Percentiles rank a stretch among this genome's conserved stretches.
Conservation (phyloP, 1,140 invertebrate genomes). For the Halesus radiatus region DNA sequence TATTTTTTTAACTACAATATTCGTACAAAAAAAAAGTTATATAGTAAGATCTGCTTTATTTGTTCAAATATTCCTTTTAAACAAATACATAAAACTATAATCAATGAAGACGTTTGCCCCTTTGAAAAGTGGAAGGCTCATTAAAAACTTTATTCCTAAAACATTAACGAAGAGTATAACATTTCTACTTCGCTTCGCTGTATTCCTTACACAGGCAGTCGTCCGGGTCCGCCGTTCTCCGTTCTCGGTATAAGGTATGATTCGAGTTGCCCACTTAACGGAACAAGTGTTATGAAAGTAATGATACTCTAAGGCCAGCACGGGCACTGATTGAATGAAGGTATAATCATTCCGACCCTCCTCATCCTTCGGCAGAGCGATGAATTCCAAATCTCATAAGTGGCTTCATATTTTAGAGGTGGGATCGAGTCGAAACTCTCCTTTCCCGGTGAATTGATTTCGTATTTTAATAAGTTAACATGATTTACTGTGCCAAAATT, state of each 20-base stretch:
- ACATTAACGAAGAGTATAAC: too few species aligned
- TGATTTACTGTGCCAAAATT: too few species aligned
- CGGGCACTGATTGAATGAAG: slow-evolving; percentile 18
- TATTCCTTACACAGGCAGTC: not conserved
- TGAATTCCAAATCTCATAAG: slow-evolving; percentile 47
- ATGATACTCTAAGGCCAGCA: slow-evolving; percentile 37
- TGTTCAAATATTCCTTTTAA: too few species aligned
- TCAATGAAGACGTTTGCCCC: too few species aligned
- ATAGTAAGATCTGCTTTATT: too few species aligned
- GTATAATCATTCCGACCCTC: slow-evolving; percentile 40
- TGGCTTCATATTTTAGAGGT: slow-evolving; percentile 32
- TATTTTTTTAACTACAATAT: too few species aligned
- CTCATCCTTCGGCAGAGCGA: not conserved
- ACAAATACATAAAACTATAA: too few species aligned
- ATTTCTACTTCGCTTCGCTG: too few species aligned
- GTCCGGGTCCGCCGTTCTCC: not conserved
- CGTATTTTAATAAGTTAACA: too few species aligned
- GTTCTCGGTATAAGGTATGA: slow-evolving; percentile 21
- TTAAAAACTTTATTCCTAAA: too few species aligned
- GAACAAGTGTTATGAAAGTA: slow-evolving; percentile 51
- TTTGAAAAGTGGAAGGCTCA: too few species aligned
- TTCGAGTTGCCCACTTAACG: slow-evolving; percentile 43
- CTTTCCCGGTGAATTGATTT: not conserved
- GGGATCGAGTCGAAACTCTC: not conserved
- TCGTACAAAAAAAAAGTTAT: too few species aligned